Conservation (phyloP, 2,888 invertebrate genomes). For the Molorchus minor region DNA sequence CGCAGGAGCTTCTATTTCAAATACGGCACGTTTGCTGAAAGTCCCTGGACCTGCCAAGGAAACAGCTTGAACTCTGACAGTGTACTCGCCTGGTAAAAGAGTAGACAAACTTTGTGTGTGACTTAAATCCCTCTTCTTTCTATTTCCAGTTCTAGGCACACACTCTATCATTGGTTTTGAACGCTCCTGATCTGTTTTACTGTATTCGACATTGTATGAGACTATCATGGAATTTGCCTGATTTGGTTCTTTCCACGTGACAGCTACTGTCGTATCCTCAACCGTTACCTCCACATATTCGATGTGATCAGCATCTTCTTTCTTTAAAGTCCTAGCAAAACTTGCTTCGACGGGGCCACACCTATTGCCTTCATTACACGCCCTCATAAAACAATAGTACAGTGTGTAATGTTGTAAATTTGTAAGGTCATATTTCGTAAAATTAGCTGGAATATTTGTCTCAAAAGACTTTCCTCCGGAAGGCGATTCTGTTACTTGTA, state of each 20-base stretch:
- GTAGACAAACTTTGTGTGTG: constrained; percentile 40
- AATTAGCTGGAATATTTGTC: constrained; percentile 26
- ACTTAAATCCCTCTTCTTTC: constrained; percentile 2
- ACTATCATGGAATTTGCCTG: constrained; percentile 73
- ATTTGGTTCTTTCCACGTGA: constrained; percentile 70
- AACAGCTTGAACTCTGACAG: constrained; percentile 66
- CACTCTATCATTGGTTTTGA: constrained; percentile 63
- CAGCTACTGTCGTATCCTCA: constrained; percentile 40
- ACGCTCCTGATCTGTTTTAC: constrained; percentile 57
- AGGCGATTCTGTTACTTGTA: background rate
- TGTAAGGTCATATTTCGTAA: constrained; percentile 45
- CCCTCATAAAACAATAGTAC: constrained; percentile 70
- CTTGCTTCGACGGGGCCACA: constrained; percentile 64
- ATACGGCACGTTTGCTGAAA: constrained; percentile 51
- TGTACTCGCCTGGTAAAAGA: constrained; percentile 68
- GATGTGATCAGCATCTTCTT: constrained; percentile 60
- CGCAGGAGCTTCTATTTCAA: constrained; percentile 41
- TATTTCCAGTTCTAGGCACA: no score
- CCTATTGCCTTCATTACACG: constrained; percentile 67
- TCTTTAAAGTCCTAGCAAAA: constrained; percentile 64
- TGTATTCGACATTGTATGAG: constrained; percentile 70
- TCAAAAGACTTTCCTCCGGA: background rate
- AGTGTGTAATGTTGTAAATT: constrained; percentile 68
- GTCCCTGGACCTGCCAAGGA: constrained; percentile 68
- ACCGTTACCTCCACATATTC: constrained; percentile 47